Base-by-base conservation (phyloP, 2,888 invertebrate genomes). In the Ophion costatus region DNA sequence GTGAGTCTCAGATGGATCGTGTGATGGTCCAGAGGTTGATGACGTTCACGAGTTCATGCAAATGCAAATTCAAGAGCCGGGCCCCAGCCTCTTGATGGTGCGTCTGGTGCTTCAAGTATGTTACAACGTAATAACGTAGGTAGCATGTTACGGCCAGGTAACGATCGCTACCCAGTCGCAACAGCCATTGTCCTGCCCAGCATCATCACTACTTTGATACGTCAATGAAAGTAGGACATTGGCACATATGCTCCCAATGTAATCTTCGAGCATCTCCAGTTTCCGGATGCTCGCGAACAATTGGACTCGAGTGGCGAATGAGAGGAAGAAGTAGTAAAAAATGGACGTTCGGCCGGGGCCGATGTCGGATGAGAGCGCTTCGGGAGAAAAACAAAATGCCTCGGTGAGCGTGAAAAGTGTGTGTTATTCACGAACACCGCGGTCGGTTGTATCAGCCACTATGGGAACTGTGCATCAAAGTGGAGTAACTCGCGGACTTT, bases 401-500 rank as follows among this genome's bases (percentile, higher is more conserved):
- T 77, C 66, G 77, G 42, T 76, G 71, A 33, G 75, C 75, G 83
- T 61, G 80, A 56, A 73, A 80, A 69, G 66, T 69, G 38, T 42
- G 59, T 73, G 67, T 82, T 76, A 70, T 79, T 63, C 42, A 38
- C n/a, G 45, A 14, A 45, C 45, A 63, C 17, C 74, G n/a, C 20
- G 10, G 42, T 20, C 6, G 20, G n/a, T 45, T 11, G 20, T 2
- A 10, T 45, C 20, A 38, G 29, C 71, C n/a, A 45, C 14, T 56
- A 64, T 76, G 83, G 66, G 64, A 75, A 80, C 64, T 33, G 20
- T 66, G 70, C 70, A 42, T 51, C 71, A 57, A 66, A 71, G 78
- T 70, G 69, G 29, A 74, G 75, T 82, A 81, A 84, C 82, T 88
- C 87, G 89, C 88, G 89, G 89, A 88, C 88, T 87, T 89, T 88